These are phyloP conservation scores for Porites lutea DNA, from an alignment of 64 coral and sea anemone genomes.

Conservation along the genomic window DNA sequence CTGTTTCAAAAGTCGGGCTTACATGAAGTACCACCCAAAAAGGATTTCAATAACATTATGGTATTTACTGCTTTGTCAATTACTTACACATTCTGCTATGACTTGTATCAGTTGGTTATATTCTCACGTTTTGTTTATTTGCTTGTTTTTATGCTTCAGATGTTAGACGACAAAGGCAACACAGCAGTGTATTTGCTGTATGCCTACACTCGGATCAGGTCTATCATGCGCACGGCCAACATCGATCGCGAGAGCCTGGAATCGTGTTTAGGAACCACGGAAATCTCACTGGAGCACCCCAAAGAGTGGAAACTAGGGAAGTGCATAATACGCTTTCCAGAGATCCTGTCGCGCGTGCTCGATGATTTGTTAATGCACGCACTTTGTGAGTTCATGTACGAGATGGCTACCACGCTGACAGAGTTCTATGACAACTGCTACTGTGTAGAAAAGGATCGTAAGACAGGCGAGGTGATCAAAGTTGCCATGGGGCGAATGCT, in stretches of 20 bases:
- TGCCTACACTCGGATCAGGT: slow-evolving; percentile 95
- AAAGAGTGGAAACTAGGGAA: slow-evolving; percentile 99
- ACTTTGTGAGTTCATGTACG: slow-evolving; percentile 97
- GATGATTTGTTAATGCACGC: slow-evolving; percentile 93
- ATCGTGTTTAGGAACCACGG: slow-evolving; percentile 67
- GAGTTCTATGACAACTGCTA: slow-evolving; percentile 99
- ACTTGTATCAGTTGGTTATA: neutral
- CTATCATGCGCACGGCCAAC: slow-evolving; percentile 91
- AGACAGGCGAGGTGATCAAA: slow-evolving; percentile 84
- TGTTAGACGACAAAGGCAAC: slow-evolving; percentile 99
- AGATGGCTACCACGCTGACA: slow-evolving; percentile 91
- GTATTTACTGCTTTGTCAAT: no score
- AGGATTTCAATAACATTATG: no score
- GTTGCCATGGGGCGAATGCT: slow-evolving; percentile 86
- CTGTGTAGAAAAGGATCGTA: slow-evolving; percentile 96
- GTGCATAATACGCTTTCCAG: slow-evolving; percentile 94
- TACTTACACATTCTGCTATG: neutral
- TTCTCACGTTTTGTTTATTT: no score
- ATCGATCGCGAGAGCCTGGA: slow-evolving; percentile 81
- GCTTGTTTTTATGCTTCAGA: slow-evolving; percentile 49
- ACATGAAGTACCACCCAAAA: no score
- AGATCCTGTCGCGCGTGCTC: slow-evolving; percentile 82
- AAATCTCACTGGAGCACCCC: slow-evolving; percentile 83
- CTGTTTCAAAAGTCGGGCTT: no score
- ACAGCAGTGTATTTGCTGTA: slow-evolving; percentile 97